These are phyloP conservation scores for Oophaga pumilio DNA, from an alignment of 2,113 vertebrate species.

Conservation along the genomic window DNA sequence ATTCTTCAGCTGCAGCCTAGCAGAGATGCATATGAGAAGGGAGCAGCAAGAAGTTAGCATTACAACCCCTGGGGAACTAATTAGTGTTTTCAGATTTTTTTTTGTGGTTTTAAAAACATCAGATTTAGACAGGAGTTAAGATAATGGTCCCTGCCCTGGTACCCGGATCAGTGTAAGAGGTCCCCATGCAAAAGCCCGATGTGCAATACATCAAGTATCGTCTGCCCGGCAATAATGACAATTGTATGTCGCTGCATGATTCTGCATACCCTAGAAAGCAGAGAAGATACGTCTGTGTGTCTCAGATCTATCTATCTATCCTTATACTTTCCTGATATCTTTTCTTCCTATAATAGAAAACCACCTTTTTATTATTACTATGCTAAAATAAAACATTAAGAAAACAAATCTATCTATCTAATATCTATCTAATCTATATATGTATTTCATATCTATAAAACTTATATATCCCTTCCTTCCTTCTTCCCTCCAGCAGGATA, in stretches of 20 bases:
- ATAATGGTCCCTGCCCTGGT: not conserved
- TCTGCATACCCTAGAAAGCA: not conserved
- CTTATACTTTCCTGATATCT: too few species aligned
- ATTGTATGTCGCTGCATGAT: not conserved
- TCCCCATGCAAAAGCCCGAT: not conserved
- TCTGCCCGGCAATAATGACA: not conserved
- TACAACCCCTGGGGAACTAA: constrained; percentile 32
- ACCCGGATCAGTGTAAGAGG: not conserved
- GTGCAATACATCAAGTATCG: constrained; percentile 7
- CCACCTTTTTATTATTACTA: too few species aligned
- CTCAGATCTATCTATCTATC: not conserved
- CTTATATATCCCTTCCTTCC: too few species aligned
- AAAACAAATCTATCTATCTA: too few species aligned
- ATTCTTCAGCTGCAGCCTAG: constrained; percentile 12
- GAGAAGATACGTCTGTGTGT: not conserved
- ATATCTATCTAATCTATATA: too few species aligned
- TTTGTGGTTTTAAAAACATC: constrained; percentile 15
- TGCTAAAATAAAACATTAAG: too few species aligned
- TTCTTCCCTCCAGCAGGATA: too few species aligned
- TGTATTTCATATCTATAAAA: too few species aligned
- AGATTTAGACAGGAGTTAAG: constrained; percentile 23
- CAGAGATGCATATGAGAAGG: not conserved
- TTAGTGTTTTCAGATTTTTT: constrained; percentile 31
- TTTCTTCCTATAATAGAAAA: too few species aligned
- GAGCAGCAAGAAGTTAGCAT: constrained; percentile 17